Percentiles rank a stretch among this genome's conserved stretches.
These are phyloP conservation scores for Scomber colias DNA, from an alignment of 2,113 vertebrate genomes.

Conservation along the genomic window DNA sequence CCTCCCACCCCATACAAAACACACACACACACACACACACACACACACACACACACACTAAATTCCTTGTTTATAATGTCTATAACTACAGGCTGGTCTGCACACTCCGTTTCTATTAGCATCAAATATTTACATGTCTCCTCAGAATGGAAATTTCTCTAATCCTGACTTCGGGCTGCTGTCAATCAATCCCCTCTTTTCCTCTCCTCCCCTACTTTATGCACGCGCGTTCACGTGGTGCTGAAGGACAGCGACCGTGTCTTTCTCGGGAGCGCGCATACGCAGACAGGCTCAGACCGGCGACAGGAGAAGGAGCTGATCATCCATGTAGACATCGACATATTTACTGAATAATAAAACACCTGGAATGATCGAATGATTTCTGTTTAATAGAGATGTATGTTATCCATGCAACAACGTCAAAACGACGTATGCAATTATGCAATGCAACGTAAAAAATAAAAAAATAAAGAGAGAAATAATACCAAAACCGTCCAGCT, in stretches of 20 bases:
- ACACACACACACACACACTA: conserved; percentile 14
- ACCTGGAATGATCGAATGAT: background rate
- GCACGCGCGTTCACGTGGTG: conserved; percentile 70
- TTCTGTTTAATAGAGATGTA: background rate
- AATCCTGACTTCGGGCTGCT: conserved; percentile 78
- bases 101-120: conserved; percentile 68
- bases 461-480: background rate
- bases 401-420: background rate
- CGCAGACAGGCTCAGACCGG: too few species aligned
- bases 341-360: background rate
- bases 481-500: conserved; percentile 37
- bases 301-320: too few species aligned
- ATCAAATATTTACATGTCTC: conserved; percentile 75
- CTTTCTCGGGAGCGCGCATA: conserved; percentile 60
- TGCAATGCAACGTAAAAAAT: too few species aligned
- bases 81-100: conserved; percentile 60
- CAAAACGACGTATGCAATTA: background rate
- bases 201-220: background rate
- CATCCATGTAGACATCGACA: background rate
- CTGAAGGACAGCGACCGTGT: conserved; percentile 79
- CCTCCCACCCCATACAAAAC: background rate
- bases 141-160: conserved; percentile 74
- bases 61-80: conserved; percentile 36
- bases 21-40: conserved; percentile 13
- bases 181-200: conserved; percentile 62